Evolutionary conservation across 2,797 vertebrate species (phyloP).

Genomic region (Rhinogobio ventralis): DNA sequence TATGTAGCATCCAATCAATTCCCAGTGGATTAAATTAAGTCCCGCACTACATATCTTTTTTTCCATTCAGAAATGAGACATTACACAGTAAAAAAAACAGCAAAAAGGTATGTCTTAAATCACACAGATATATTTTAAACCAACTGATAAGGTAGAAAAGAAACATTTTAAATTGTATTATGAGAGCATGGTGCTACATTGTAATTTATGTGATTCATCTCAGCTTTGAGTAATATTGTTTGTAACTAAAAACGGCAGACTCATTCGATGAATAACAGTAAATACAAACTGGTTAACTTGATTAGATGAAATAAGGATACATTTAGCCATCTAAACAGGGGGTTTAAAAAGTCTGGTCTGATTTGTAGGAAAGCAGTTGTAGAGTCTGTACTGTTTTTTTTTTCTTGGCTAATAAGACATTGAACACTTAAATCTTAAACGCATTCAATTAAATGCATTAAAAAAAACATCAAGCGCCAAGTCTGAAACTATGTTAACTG

Average conservation of each 20-base stretch:
- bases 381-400: not conserved
- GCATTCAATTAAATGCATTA: not conserved
- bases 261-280: not conserved
- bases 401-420: not conserved
- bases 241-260: not conserved
- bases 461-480: not conserved
- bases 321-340: not conserved
- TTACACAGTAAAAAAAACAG: not conserved
- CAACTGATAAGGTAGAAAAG: not conserved
- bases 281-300: conserved; percentile 3
- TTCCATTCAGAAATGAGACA: not conserved
- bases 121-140: not conserved
- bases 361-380: not conserved
- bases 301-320: not conserved
- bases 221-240: conserved; percentile 11
- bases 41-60: not conserved
- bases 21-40: not conserved
- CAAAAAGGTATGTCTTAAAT: not conserved
- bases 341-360: not conserved
- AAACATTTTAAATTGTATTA: not conserved
- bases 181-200: not conserved
- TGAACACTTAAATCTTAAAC: not conserved
- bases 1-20: not conserved
- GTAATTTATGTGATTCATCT: conserved; percentile 11
- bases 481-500: not conserved